These are phyloP conservation scores for Crotalus adamanteus DNA, from an alignment of 2,797 vertebrate species.

Conservation along the genomic window DNA sequence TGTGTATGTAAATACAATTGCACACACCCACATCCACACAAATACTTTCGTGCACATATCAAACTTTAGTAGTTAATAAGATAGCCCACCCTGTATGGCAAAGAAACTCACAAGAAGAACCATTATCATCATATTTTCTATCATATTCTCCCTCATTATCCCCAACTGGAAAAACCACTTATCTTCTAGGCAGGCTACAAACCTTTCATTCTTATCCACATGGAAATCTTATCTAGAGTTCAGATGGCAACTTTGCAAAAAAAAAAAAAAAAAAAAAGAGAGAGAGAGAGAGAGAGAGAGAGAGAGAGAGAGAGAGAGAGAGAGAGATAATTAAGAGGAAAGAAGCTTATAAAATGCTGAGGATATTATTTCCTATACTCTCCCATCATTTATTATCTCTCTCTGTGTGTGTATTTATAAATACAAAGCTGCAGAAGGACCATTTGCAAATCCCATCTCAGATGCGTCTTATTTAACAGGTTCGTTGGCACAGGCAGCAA, in stretches of 20 bases:
- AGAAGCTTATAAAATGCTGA: slow-evolving; percentile 62
- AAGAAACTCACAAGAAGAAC: slow-evolving; percentile 36
- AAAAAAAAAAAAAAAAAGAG: neutral
- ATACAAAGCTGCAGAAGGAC: slow-evolving; percentile 2
- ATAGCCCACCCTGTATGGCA: slow-evolving; percentile 4
- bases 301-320: too few relatives aligned
- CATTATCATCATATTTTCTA: slow-evolving; percentile 25
- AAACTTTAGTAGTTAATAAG: slow-evolving; percentile 38
- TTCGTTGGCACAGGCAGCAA: slow-evolving; percentile 60
- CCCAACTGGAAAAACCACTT: neutral
- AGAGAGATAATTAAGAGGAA: slow-evolving; percentile 64
- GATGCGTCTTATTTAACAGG: slow-evolving; percentile 70
- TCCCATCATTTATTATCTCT: slow-evolving; percentile 53
- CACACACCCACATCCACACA: neutral
- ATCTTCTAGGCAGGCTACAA: slow-evolving; percentile 47
- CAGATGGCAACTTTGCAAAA: slow-evolving; percentile 58
- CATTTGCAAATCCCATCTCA: slow-evolving; percentile 34
- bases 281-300: too few relatives aligned
- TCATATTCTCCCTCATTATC: slow-evolving; percentile 27
- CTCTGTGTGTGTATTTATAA: neutral
- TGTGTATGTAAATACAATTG: neutral
- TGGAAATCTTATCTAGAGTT: slow-evolving; percentile 69
- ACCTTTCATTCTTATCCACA: slow-evolving; percentile 50
- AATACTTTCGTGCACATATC: neutral
- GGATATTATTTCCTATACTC: slow-evolving; percentile 69